These are phyloP conservation scores for Procambarus virginalis DNA, from an alignment of 1,140 invertebrate genomes.

Conservation along the genomic window DNA sequence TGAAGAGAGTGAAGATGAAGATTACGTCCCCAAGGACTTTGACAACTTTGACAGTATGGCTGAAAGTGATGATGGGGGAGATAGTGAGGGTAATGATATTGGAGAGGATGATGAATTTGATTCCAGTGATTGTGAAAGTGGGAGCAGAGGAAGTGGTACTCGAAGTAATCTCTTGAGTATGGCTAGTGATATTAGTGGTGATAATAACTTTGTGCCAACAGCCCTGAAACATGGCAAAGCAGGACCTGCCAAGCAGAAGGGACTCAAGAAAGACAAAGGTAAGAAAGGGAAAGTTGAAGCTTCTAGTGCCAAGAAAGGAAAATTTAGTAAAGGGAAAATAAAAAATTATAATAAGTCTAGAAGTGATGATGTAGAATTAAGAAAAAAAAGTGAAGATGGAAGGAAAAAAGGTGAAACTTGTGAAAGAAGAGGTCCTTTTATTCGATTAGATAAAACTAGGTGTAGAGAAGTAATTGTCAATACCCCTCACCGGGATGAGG, in stretches of 20 bases:
- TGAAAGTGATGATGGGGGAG: conserved; percentile 59
- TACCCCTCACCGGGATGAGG: conserved; percentile 26
- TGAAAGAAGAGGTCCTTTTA: conserved; percentile 47
- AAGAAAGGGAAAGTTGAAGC: conserved; percentile 30
- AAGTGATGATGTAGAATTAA: conserved; percentile 16
- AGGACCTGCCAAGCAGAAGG: conserved; percentile 16
- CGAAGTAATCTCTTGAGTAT: conserved; percentile 5
- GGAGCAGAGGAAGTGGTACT: conserved; percentile 37
- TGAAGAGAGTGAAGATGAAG: conserved; percentile 70
- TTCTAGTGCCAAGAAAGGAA: conserved; percentile 57
- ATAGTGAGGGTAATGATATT: conserved; percentile 37
- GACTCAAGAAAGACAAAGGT: conserved; percentile 19
- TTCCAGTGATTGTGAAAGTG: conserved; percentile 10
- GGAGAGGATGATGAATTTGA: conserved; percentile 20
- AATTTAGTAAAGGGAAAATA: conserved; percentile 44
- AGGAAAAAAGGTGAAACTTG: conserved; percentile 39
- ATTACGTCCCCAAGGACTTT: conserved; percentile 68
- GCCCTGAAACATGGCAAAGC: conserved; percentile 22
- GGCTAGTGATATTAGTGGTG: conserved; percentile 31
- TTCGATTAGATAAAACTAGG: conserved; percentile 29
- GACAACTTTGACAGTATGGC: conserved; percentile 49
- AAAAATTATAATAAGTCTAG: conserved; percentile 27
- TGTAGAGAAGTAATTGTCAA: conserved; percentile 56
- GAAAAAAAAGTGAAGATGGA: conserved; percentile 30
- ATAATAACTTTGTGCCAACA: conserved; percentile 36